Evolutionary conservation across 2,797 vertebrate genomes (phyloP).

Genomic region (Phataginus tricuspis): DNA sequence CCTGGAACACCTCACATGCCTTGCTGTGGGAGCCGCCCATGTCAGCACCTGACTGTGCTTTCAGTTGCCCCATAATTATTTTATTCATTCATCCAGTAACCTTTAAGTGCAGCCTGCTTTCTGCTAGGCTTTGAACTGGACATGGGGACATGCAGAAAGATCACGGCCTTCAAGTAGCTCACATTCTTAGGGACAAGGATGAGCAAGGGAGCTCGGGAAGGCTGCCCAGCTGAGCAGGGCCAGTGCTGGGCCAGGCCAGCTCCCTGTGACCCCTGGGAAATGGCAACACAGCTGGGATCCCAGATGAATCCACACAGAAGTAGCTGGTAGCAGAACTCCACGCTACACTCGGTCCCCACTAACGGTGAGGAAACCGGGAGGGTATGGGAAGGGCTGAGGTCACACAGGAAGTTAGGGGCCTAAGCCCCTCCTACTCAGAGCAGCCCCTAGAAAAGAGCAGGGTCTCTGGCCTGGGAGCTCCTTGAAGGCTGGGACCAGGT

Average conservation of each 20-base stretch:
- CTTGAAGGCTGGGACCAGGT: too few species aligned
- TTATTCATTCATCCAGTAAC: background rate
- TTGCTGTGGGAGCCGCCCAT: background rate
- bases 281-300: background rate
- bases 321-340: rapidly evolving
- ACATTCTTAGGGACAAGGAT: background rate
- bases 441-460: background rate
- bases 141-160: background rate
- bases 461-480: background rate
- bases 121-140: background rate
- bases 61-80: background rate
- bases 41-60: background rate
- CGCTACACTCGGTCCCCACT: rapidly evolving
- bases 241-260: too few species aligned
- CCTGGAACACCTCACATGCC: background rate
- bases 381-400: background rate
- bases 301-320: background rate
- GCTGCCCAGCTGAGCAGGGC: background rate
- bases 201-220: background rate
- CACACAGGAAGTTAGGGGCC: background rate
- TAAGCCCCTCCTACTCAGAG: background rate
- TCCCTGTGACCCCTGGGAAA: background rate
- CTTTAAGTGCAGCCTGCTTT: background rate
- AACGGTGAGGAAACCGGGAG: background rate
- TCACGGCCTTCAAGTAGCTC: background rate